Conservation (phyloP, 2,113 vertebrate genomes). For the Hyperopisus bebe region DNA sequence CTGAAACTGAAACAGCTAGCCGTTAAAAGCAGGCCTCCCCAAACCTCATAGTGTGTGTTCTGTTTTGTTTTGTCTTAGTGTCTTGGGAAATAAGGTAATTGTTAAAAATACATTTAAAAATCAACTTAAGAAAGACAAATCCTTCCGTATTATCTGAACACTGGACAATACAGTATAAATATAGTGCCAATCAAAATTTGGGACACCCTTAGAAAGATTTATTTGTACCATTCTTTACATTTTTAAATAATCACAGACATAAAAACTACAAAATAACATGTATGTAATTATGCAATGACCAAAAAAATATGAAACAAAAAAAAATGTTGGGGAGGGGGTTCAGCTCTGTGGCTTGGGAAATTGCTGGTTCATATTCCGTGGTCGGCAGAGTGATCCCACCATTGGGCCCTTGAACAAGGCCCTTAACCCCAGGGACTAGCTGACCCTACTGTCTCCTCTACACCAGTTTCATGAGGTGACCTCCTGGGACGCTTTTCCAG, state of each 20-base stretch:
- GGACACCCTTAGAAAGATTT: not conserved
- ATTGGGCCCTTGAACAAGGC: not conserved
- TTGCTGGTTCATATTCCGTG: not conserved
- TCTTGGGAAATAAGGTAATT: not conserved
- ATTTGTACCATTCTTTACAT: no score
- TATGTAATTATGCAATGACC: not conserved
- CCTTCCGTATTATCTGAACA: not conserved
- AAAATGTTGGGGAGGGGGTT: not conserved
- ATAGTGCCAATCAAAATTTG: not conserved
- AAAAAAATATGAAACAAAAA: not conserved
- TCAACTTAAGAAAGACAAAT: not conserved
- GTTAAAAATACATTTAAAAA: not conserved
- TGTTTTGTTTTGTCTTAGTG: not conserved
- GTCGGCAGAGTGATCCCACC: not conserved
- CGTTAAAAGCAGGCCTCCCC: not conserved
- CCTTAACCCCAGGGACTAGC: not conserved
- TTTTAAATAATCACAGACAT: no score
- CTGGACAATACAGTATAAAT: not conserved
- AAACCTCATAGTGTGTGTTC: not conserved
- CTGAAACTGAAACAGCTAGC: conserved; percentile 70
- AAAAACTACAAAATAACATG: no score
- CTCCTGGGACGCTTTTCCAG: not conserved
- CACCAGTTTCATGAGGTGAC: not conserved
- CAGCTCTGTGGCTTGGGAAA: not conserved
- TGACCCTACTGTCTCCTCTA: not conserved